phyloP scores from a whole-genome alignment of 2,113 vertebrate species.

The Festucalex cinctus region DNA sequence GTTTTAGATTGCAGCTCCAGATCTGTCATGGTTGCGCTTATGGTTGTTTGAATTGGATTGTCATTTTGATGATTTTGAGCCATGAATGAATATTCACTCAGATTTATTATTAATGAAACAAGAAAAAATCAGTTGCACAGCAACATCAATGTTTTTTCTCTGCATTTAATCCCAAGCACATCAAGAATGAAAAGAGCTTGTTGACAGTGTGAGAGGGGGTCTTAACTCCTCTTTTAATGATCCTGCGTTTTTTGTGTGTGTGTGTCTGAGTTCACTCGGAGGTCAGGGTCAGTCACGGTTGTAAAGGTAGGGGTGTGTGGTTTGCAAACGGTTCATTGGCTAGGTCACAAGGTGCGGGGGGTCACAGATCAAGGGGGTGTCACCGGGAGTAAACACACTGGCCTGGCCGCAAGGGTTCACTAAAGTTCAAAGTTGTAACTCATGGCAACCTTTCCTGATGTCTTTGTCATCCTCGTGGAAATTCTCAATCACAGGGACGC shows the following conservation, averaged over 20 bases:
- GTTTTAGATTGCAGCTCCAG: background rate
- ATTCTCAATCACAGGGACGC: background rate
- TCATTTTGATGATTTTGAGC: background rate
- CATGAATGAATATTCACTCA: too few species aligned
- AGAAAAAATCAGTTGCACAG: background rate
- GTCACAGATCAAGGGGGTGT: conserved; percentile 47
- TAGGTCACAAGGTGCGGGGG: conserved; percentile 38
- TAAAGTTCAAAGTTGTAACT: conserved; percentile 66
- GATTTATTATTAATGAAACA: background rate
- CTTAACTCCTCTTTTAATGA: conserved; percentile 27
- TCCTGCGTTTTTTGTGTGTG: conserved; percentile 9
- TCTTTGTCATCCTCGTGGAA: conserved; percentile 25
- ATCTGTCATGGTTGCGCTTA: background rate
- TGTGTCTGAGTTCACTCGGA: conserved; percentile 45
- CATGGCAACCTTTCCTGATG: conserved; percentile 8
- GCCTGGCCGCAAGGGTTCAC: conserved; percentile 41
- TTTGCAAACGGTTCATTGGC: conserved; percentile 49
- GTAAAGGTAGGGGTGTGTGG: conserved; percentile 53
- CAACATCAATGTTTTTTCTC: background rate
- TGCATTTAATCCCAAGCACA: background rate
- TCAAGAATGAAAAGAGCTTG: conserved; percentile 22
- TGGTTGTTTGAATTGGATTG: background rate
- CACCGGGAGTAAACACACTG: conserved; percentile 51
- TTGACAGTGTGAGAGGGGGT: conserved; percentile 25
- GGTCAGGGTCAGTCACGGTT: conserved; percentile 65